These are phyloP conservation scores for Scolanthus callimorphus DNA, from an alignment of 92 coral and sea anemone species.

Conservation along the genomic window DNA sequence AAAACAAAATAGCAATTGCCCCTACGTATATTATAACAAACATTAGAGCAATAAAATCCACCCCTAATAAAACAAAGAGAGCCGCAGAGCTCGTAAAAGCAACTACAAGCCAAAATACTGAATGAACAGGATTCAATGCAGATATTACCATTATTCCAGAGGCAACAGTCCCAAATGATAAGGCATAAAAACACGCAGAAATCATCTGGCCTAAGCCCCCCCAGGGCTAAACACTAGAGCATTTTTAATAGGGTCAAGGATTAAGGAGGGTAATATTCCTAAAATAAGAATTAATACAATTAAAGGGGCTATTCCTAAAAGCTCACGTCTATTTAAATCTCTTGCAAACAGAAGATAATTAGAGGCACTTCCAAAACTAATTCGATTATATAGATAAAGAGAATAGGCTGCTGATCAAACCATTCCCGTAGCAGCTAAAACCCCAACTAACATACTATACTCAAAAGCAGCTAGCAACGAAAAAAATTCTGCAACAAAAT, in stretches of 20 bases:
- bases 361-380: conserved; percentile 71
- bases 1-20: conserved; percentile 71
- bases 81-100: conserved; percentile 72
- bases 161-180: conserved; percentile 55
- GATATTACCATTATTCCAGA: conserved; percentile 82
- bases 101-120: conserved; percentile 73
- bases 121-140: conserved; percentile 72
- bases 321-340: conserved; percentile 71
- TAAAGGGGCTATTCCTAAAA: conserved; percentile 52
- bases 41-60: conserved; percentile 68
- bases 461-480: conserved; percentile 72
- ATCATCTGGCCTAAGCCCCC: conserved; percentile 53
- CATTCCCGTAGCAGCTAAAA: conserved; percentile 60
- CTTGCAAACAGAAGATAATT: conserved; percentile 62
- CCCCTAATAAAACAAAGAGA: conserved; percentile 63
- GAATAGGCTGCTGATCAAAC: conserved; percentile 76
- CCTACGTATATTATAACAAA: conserved; percentile 73
- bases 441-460: conserved; percentile 53
- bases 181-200: conserved; percentile 27
- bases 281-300: conserved; percentile 39
- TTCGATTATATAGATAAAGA: conserved; percentile 69
- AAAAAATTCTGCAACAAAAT: conserved; percentile 80
- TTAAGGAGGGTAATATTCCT: conserved; percentile 57
- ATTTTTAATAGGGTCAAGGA: conserved; percentile 67
- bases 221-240: conserved; percentile 70